Evolutionary conservation across 1,140 invertebrate genomes (phyloP).

Genomic region (Heliconius congener): DNA sequence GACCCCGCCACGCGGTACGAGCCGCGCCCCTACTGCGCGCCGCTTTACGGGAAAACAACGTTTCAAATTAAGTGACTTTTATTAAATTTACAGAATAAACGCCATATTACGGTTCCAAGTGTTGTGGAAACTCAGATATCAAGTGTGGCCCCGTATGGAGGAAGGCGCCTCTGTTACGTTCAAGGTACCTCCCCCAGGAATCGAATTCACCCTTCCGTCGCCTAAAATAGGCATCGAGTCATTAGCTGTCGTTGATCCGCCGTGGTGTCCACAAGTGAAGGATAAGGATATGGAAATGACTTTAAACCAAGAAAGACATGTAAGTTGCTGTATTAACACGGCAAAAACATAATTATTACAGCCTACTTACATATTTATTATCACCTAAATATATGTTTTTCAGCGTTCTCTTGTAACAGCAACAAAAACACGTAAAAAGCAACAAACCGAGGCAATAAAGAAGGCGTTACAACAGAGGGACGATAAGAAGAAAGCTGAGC

Average conservation of each 20-base stretch:
- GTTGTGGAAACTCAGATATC: slow-evolving; percentile 98
- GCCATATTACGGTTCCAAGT: slow-evolving; percentile 91
- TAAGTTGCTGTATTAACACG: slow-evolving; percentile 80
- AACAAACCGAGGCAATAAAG: slow-evolving; percentile 98
- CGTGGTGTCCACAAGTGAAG: slow-evolving; percentile 98
- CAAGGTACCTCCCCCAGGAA: slow-evolving; percentile 98
- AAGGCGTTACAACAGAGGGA: slow-evolving; percentile 96
- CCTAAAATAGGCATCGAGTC: slow-evolving; percentile 98
- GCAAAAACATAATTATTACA: no score
- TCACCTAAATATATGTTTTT: slow-evolving; percentile 33
- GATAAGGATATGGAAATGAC: slow-evolving; percentile 99
- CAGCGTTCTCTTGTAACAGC: slow-evolving; percentile 98
- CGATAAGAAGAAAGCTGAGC: slow-evolving; percentile 95
- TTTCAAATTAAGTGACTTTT: no score
- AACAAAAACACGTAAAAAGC: slow-evolving; percentile 98
- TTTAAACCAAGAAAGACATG: slow-evolving; percentile 98
- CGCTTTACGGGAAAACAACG: no score
- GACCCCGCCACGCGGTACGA: slow-evolving; percentile 89
- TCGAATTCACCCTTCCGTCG: slow-evolving; percentile 99
- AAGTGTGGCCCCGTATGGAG: slow-evolving; percentile 99
- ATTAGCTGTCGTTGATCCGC: slow-evolving; percentile 97
- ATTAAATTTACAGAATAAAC: slow-evolving; percentile 66
- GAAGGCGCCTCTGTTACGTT: slow-evolving; percentile 96
- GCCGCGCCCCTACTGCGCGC: no score
- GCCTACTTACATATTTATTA: no score